Evolutionary conservation across 92 coral and sea anemone species (phyloP).

Genomic region (Umimayanthus chanpuru): DNA sequence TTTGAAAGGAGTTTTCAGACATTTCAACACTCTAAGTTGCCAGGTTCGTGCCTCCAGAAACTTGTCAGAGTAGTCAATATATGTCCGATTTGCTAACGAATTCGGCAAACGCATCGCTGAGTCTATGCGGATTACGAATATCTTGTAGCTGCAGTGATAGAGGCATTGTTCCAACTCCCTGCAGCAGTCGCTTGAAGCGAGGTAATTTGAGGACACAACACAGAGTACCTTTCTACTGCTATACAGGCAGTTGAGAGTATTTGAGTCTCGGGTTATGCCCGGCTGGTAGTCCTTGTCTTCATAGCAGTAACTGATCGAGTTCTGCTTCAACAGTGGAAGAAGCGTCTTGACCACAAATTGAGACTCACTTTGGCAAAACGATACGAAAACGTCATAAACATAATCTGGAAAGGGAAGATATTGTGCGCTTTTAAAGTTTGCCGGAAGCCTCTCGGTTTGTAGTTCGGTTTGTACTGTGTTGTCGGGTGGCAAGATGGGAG

Average conservation of each 20-base stretch:
- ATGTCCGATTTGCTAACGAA: conserved; percentile 16
- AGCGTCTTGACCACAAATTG: conserved; percentile 11
- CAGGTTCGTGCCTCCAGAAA: conserved; percentile 7
- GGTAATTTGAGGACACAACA: conserved; percentile 7
- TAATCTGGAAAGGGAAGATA: neutral
- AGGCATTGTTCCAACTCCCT: conserved; percentile 13
- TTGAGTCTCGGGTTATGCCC: conserved; percentile 16
- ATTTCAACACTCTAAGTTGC: conserved; percentile 10
- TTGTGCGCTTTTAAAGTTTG: neutral
- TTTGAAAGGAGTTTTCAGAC: neutral
- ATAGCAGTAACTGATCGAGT: conserved; percentile 11
- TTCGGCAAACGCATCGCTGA: neutral
- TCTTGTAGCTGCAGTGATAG: conserved; percentile 5
- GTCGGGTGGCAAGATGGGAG: neutral
- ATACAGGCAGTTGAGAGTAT: conserved; percentile 1
- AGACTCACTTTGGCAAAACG: conserved; percentile 22
- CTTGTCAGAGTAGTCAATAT: conserved; percentile 21
- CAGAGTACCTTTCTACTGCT: conserved; percentile 13
- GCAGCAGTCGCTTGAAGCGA: conserved; percentile 2
- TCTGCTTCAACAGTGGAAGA: conserved; percentile 22
- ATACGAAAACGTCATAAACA: conserved; percentile 5
- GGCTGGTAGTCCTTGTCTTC: conserved; percentile 29
- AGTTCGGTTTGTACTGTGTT: neutral
- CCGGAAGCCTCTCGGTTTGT: too few species aligned
- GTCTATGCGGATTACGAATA: conserved; percentile 12